phyloP scores from a whole-genome alignment of 2,888 invertebrate genomes.

The Patella pellucida region DNA sequence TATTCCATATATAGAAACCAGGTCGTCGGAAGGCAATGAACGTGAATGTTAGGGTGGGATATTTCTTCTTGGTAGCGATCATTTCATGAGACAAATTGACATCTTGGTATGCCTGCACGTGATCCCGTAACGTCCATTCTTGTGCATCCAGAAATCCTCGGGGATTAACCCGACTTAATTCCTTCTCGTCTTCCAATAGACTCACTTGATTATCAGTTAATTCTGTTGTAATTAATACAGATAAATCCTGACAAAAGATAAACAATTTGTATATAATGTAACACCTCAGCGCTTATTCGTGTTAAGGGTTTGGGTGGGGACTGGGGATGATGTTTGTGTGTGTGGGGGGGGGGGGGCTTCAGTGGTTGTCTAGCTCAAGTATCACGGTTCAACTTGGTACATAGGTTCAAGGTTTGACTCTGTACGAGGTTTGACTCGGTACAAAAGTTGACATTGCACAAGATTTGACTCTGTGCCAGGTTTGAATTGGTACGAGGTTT shows the following conservation, averaged over 20 bases:
- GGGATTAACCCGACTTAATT: slow-evolving; percentile 63
- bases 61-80: slow-evolving; percentile 49
- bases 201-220: slow-evolving; percentile 58
- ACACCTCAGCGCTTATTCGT: too few species aligned
- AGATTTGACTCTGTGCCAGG: too few species aligned
- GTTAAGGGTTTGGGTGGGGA: too few species aligned
- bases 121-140: slow-evolving; percentile 64
- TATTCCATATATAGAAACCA: slow-evolving; percentile 69
- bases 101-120: slow-evolving; percentile 43
- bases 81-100: slow-evolving; percentile 34
- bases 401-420: too few species aligned
- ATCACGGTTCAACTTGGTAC: too few species aligned
- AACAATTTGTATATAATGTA: too few species aligned
- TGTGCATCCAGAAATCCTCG: slow-evolving; percentile 67
- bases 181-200: slow-evolving; percentile 63
- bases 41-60: slow-evolving; percentile 61
- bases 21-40: slow-evolving; percentile 63
- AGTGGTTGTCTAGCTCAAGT: too few species aligned
- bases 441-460: too few species aligned
- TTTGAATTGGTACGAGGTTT: too few species aligned
- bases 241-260: slow-evolving; percentile 53
- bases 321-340: too few species aligned
- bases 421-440: too few species aligned
- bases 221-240: slow-evolving; percentile 63
- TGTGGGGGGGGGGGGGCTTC: too few species aligned